Evolutionary conservation across 2,888 invertebrate genomes (phyloP).

Genomic region (Elysia crispata): DNA sequence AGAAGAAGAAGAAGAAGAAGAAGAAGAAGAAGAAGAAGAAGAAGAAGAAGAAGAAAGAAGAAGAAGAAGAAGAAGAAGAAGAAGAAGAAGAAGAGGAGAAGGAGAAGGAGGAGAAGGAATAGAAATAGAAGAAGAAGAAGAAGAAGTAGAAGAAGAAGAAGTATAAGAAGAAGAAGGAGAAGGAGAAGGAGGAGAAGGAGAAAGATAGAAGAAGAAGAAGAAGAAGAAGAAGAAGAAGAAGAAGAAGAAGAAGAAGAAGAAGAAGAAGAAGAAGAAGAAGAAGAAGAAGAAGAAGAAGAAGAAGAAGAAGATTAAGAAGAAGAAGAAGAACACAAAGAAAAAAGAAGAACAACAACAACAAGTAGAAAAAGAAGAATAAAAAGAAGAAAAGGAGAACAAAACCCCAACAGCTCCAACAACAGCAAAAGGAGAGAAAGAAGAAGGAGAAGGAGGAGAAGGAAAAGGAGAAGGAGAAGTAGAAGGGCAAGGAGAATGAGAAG

Average conservation of each 20-base stretch:
- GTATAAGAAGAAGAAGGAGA: too few relatives aligned
- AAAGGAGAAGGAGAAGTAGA: neutral
- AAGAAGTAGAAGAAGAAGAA: too few relatives aligned
- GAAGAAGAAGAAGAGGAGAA: constrained; percentile 9
- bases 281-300: constrained; percentile 4
- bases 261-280: constrained; percentile 9
- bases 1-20: constrained; percentile 9
- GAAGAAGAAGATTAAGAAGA: constrained; percentile 1
- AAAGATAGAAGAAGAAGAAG: constrained; percentile 9
- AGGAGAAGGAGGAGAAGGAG: too few relatives aligned
- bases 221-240: constrained; percentile 9
- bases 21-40: constrained; percentile 9
- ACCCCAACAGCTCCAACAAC: neutral
- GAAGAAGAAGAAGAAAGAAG: constrained; percentile 9
- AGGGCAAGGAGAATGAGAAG: too few relatives aligned
- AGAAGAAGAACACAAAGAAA: neutral
- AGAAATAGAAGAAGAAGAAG: too few relatives aligned
- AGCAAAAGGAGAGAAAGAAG: neutral
- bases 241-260: constrained; percentile 9
- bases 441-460: neutral
- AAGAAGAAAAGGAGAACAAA: neutral
- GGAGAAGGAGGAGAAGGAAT: too few relatives aligned
- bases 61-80: constrained; percentile 9
- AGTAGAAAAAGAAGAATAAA: too few relatives aligned
- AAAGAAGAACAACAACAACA: too few relatives aligned